Evolutionary conservation across 2,888 invertebrate species (phyloP).

Genomic region (Tyria jacobaeae): DNA sequence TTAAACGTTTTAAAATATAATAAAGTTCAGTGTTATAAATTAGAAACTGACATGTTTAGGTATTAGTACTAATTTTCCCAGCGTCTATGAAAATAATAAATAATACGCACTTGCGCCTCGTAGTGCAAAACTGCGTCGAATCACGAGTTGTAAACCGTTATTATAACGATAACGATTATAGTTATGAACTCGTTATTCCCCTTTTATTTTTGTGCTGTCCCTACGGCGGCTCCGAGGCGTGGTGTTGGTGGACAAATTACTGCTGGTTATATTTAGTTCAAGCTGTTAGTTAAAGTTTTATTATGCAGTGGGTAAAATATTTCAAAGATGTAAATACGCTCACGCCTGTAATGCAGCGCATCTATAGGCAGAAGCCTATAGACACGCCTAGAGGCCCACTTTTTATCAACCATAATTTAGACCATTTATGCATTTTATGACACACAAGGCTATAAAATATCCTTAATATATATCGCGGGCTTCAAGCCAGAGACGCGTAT

Average conservation of each 20-base stretch:
- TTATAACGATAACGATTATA: constrained; percentile 37
- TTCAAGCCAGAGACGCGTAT: too few relatives aligned
- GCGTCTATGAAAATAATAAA: neutral
- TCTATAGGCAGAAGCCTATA: too few relatives aligned
- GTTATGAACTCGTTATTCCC: constrained; percentile 43
- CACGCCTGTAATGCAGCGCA: too few relatives aligned
- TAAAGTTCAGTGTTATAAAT: too few relatives aligned
- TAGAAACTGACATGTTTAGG: too few relatives aligned
- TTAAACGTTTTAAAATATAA: too few relatives aligned
- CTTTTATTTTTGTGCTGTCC: constrained; percentile 6
- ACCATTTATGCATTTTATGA: too few relatives aligned
- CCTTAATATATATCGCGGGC: too few relatives aligned
- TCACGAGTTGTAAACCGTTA: constrained; percentile 16
- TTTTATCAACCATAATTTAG: too few relatives aligned
- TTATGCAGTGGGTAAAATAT: neutral
- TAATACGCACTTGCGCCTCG: neutral
- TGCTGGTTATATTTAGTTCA: constrained; percentile 26
- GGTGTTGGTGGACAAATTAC: constrained; percentile 26
- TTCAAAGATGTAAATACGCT: too few relatives aligned
- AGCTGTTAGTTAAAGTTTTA: neutral
- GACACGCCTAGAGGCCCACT: too few relatives aligned
- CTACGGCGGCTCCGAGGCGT: constrained; percentile 1
- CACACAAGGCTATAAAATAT: too few relatives aligned
- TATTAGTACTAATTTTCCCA: neutral
- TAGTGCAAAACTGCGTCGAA: constrained; percentile 13